Evolutionary conservation across 2,113 vertebrate species (phyloP), one percentile per base, ranked within the genome.

Genomic region (Ictidomys tridecemlineatus): DNA sequence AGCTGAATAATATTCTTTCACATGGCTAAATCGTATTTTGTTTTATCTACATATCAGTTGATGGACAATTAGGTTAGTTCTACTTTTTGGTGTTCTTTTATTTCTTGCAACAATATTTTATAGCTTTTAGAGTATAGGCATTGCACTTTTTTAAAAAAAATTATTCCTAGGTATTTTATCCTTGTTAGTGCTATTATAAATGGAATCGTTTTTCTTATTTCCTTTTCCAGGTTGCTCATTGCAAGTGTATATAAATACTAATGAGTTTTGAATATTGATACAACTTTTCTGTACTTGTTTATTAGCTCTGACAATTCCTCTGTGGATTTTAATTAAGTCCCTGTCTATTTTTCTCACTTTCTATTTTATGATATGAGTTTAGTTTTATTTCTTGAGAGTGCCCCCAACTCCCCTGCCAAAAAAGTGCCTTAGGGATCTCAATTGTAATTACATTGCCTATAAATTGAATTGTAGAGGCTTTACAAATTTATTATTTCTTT

Each of bases 401-500:
- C 53, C 13, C 6, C 37, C 37, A 30, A 13, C 13, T 56, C 45
- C 7, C 18, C 14, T 76, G 69, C 78, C 77, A 76, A 28, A 51
- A 48, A 63, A 39, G 17, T 67, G 32, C 13, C 30, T 12, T 16
- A 53, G 77, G 22, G 45, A 72, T 72, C 69, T 89, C 76, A 74
- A 45, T 42, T 87, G 63, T 34, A 86, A 91, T 51, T 86, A 82
- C 20, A n/a, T 65, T 61, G 61, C 88, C 56, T 91, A 16, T 70
- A 89, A 80, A 67, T 61, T 74, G 34, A 95, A 85, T 88, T 91
- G 45, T 45, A 74, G 65, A 51, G 51, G 73, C 51, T 91, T 84
- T 39, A 67, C 34, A 39, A 5, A 93, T 32, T 80, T 88, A 87
- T 88, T 88, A 85, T 92, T 93, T 93, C 61, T 91, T 78, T 85